Evolutionary conservation across 2,797 vertebrate species (phyloP), one percentile per base, ranked within the genome.

Genomic region (Ptychadena robeensis): DNA sequence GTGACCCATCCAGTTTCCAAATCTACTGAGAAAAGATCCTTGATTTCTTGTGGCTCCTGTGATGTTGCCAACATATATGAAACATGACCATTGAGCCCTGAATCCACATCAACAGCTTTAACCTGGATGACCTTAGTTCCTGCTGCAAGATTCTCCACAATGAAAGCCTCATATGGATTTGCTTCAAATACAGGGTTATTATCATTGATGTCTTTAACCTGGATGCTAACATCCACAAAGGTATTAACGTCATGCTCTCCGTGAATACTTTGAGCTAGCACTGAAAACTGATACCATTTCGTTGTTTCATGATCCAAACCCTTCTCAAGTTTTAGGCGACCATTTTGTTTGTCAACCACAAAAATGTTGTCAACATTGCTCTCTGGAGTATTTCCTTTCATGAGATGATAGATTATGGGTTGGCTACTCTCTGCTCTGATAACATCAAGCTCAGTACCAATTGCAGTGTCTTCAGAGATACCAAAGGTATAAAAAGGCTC

Each of bases 131-230:
- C 96, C 69, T 89, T 90, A 14, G 96, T 94, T 32, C 96, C 97
- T 12, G 89, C 92, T 3, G 96, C 95, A 79, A 97, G 93, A 89
- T 99, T 99, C 92, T 99, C 98, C 44, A 96, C 96, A 0, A 96
- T 67, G 5, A 96, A 94, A 4, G 96, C 96, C 87, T 96, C 92
- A 2, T 99, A 99, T 0, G 96, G 97, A 89, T 95, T 92, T 0
- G 98, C 96, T 67, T 99, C 97, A 87, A 99, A 95, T 70, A 95
- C 82, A 0, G 98, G 98, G 81, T 90, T 92, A 88, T 99, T 99
- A 86, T 99, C 98, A 74, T 99, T 99, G 4, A 93, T 89, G 85
- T 99, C 98, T 91, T 96, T 98, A 65, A 99, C 94, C 53, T 98
- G 97, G 89, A 99, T 93, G 87, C 94, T 97, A 9, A 99, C 86